Percentiles rank a stretch among this genome's conserved stretches.
Evolutionary conservation across 2,888 invertebrate genomes (phyloP).

Genomic region (Phortica okadai): DNA sequence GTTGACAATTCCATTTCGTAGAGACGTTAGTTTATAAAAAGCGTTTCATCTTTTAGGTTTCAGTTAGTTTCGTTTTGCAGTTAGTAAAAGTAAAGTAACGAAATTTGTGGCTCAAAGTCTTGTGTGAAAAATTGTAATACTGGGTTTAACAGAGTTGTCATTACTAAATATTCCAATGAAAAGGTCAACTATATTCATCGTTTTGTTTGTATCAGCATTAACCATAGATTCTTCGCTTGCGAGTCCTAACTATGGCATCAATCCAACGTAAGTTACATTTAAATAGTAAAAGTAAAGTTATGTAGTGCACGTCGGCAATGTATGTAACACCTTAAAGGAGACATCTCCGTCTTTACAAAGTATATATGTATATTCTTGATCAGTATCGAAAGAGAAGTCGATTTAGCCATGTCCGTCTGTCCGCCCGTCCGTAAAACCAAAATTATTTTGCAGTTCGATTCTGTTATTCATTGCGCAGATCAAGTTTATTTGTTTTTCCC

Average conservation of each 20-base stretch:
- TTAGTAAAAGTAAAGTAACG: conserved; percentile 14
- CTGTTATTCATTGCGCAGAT: too few relatives aligned
- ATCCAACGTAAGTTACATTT: conserved; percentile 56
- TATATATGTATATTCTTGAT: too few relatives aligned
- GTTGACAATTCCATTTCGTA: conserved; percentile 52
- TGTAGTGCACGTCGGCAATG: too few relatives aligned
- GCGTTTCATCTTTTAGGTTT: conserved; percentile 42
- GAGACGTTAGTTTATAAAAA: conserved; percentile 25
- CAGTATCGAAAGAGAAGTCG: background rate
- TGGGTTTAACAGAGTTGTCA: background rate
- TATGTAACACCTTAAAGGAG: too few relatives aligned
- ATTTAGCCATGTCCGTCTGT: too few relatives aligned
- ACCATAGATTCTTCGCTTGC: conserved; percentile 48
- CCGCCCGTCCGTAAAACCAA: too few relatives aligned
- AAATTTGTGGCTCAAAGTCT: background rate
- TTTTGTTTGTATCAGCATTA: conserved; percentile 37
- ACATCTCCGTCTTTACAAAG: too few relatives aligned
- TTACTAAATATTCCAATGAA: conserved; percentile 50
- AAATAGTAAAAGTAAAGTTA: background rate
- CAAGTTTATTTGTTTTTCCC: too few relatives aligned
- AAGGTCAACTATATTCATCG: conserved; percentile 41
- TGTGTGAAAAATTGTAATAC: background rate
- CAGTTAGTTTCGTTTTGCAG: conserved; percentile 55
- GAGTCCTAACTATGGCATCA: conserved; percentile 61
- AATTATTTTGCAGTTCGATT: too few relatives aligned